A percentile compares a stretch with the other conserved stretches of the same genome.
These are phyloP conservation scores for Ormyrus pomaceus DNA, from an alignment of 2,888 invertebrate genomes.

Conservation along the genomic window DNA sequence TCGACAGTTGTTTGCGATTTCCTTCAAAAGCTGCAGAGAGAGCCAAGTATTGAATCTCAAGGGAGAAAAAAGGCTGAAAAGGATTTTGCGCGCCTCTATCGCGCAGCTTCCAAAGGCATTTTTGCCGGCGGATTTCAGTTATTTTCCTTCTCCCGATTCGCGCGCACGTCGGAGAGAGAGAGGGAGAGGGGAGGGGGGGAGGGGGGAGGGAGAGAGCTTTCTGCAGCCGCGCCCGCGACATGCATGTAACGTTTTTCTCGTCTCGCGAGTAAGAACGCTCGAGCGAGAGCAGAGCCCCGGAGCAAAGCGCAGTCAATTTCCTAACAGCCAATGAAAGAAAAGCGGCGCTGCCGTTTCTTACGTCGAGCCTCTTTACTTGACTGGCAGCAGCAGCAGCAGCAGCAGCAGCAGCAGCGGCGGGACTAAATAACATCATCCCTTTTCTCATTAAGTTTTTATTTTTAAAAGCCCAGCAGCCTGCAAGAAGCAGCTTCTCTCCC, in stretches of 20 bases:
- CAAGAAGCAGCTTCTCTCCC: slow-evolving; percentile 61
- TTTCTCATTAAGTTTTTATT: slow-evolving; percentile 75
- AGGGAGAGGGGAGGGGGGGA: no score
- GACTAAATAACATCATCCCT: slow-evolving; percentile 68
- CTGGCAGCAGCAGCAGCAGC: slow-evolving; percentile 53
- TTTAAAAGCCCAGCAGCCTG: slow-evolving; percentile 64
- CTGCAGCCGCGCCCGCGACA: slow-evolving; percentile 24
- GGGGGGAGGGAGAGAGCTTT: no score
- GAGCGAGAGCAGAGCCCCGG: slow-evolving; percentile 21
- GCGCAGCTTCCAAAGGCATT: slow-evolving; percentile 32
- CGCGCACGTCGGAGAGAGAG: background rate
- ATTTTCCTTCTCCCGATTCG: slow-evolving; percentile 8
- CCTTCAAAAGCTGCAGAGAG: slow-evolving; percentile 23
- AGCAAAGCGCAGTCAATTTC: slow-evolving; percentile 63
- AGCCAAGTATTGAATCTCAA: slow-evolving; percentile 37
- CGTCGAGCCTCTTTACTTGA: slow-evolving; percentile 58
- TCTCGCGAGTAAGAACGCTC: slow-evolving; percentile 5
- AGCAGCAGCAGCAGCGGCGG: slow-evolving; percentile 40
- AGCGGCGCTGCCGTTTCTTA: slow-evolving; percentile 56
- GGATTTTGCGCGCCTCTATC: slow-evolving; percentile 35
- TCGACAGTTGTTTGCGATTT: slow-evolving; percentile 48
- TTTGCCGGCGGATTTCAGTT: slow-evolving; percentile 43
- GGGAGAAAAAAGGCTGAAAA: slow-evolving; percentile 25
- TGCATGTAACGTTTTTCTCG: slow-evolving; percentile 53
- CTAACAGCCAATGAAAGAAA: slow-evolving; percentile 60